Conservation (phyloP, 1,140 invertebrate genomes). For the Andrena cerasifolii region DNA sequence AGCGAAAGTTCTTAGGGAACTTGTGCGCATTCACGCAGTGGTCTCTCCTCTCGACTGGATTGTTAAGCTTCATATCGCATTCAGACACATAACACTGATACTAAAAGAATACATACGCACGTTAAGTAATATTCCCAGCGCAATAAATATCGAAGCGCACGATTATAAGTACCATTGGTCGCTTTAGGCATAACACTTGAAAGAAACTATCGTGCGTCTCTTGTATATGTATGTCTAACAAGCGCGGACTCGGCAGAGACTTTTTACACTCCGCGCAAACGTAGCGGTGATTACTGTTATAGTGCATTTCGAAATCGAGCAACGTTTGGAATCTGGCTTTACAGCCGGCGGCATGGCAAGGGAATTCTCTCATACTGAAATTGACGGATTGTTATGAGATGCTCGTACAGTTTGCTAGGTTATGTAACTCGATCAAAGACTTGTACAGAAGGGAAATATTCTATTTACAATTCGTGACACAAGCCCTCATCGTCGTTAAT, state of each 20-base stretch:
- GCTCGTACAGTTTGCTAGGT: constrained; percentile 11
- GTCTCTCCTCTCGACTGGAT: constrained; percentile 81
- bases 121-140: constrained; percentile 48
- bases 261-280: constrained; percentile 84
- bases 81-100: constrained; percentile 86
- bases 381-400: constrained; percentile 26
- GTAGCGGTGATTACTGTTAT: constrained; percentile 81
- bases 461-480: constrained; percentile 76
- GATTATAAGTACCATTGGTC: constrained; percentile 84
- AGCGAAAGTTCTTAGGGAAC: constrained; percentile 86
- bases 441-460: background rate
- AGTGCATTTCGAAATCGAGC: constrained; percentile 81
- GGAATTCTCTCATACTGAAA: constrained; percentile 78
- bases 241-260: constrained; percentile 84
- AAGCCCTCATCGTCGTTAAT: constrained; percentile 79
- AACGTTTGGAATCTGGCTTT: constrained; percentile 76
- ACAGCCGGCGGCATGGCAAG: constrained; percentile 78
- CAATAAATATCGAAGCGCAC: background rate
- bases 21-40: constrained; percentile 86
- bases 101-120: constrained; percentile 79
- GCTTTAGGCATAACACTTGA: constrained; percentile 83
- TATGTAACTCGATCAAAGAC: constrained; percentile 1
- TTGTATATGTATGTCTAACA: constrained; percentile 87
- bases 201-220: constrained; percentile 89
- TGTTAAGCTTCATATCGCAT: constrained; percentile 84